A percentile compares a stretch with the other conserved stretches of the same genome.
phyloP scores from a whole-genome alignment of 2,888 invertebrate species.

The Phortica okadai region DNA sequence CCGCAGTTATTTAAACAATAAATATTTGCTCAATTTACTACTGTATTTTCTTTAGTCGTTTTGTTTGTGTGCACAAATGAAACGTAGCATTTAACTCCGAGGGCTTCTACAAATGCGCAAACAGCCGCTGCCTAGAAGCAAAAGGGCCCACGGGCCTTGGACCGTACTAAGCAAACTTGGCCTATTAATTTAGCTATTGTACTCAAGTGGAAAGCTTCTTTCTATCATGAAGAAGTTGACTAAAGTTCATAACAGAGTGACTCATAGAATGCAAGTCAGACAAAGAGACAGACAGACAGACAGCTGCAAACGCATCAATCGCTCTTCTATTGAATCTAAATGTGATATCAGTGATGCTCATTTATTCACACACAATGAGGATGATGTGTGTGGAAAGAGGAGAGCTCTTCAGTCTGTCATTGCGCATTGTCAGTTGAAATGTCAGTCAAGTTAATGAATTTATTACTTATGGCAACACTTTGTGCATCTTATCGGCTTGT shows the following conservation, averaged over 20 bases:
- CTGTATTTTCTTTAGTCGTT: constrained; percentile 14
- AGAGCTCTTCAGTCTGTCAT: neutral
- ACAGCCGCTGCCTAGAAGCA: neutral
- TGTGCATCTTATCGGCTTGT: constrained; percentile 46
- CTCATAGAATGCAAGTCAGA: neutral
- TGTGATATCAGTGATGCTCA: neutral
- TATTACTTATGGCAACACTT: constrained; percentile 51
- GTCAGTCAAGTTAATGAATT: constrained; percentile 62
- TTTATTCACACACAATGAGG: neutral
- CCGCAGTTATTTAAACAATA: constrained; percentile 53
- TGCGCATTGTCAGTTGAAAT: constrained; percentile 39
- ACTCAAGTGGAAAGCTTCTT: neutral
- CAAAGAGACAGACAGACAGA: neutral
- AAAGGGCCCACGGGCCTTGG: neutral
- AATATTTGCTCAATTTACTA: constrained; percentile 52
- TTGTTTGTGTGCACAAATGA: constrained; percentile 3
- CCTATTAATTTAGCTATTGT: neutral
- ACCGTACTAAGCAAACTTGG: constrained; percentile 6
- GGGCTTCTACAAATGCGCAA: neutral
- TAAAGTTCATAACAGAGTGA: neutral
- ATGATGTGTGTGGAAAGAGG: too few species aligned
- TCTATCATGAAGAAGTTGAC: too few species aligned
- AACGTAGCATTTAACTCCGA: neutral
- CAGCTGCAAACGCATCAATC: neutral
- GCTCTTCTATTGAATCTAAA: constrained; percentile 14